phyloP scores from a whole-genome alignment of 2,113 vertebrate genomes.

The Panthera tigris region DNA sequence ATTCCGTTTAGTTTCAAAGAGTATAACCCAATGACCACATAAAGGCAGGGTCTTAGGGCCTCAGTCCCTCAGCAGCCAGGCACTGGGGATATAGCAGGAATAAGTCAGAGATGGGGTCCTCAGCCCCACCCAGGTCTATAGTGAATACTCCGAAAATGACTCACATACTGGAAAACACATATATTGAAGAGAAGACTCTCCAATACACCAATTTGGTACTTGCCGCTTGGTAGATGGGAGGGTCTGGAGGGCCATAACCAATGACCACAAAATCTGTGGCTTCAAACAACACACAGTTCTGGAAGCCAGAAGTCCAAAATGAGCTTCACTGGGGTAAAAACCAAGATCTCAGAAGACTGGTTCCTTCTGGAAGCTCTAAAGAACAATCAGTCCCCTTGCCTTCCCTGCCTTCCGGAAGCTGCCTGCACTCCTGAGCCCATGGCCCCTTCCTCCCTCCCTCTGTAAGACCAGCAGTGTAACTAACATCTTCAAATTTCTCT shows the following conservation, averaged over 20 bases:
- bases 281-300: not conserved
- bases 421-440: not conserved
- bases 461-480: not conserved
- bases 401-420: not conserved
- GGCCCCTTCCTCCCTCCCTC: not conserved
- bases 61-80: not conserved
- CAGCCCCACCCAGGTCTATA: not conserved
- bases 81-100: accelerated
- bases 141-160: not conserved
- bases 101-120: not conserved
- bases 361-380: not conserved
- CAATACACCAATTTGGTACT: not conserved
- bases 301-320: not conserved
- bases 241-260: not conserved
- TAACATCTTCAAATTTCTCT: not conserved
- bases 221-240: not conserved
- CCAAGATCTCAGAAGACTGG: not conserved
- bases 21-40: too few species aligned
- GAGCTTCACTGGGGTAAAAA: not conserved
- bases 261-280: not conserved
- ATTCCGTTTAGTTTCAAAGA: not conserved
- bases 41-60: not conserved
- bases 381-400: not conserved
- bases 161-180: not conserved
- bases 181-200: not conserved